These are phyloP conservation scores for Sphaeramia orbicularis DNA, from an alignment of 2,797 vertebrate genomes.

Conservation along the genomic window DNA sequence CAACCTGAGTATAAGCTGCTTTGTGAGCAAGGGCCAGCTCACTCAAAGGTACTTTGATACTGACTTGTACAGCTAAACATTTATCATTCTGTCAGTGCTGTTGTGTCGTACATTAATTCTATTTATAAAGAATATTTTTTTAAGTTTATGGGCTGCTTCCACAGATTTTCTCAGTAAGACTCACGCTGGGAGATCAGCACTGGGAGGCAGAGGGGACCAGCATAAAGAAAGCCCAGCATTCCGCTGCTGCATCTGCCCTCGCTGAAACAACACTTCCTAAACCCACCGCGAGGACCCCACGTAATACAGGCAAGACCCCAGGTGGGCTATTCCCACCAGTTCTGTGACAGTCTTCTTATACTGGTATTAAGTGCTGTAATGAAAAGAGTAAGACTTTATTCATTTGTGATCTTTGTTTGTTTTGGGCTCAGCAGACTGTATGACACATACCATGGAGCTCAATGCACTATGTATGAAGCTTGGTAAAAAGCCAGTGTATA, in stretches of 20 bases:
- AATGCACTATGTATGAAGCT: slow-evolving; percentile 98
- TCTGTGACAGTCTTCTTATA: background rate
- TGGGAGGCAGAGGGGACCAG: slow-evolving; percentile 96
- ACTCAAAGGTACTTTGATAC: slow-evolving; percentile 89
- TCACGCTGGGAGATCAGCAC: slow-evolving; percentile 93
- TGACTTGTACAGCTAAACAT: background rate
- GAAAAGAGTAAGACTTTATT: background rate
- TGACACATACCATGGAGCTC: slow-evolving; percentile 95
- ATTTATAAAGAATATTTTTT: background rate
- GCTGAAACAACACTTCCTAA: slow-evolving; percentile 93
- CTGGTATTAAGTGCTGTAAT: background rate
- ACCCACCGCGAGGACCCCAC: slow-evolving; percentile 88
- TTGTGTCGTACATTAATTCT: background rate
- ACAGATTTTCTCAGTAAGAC: slow-evolving; percentile 94
- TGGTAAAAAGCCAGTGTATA: slow-evolving; percentile 97
- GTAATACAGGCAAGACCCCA: slow-evolving; percentile 92
- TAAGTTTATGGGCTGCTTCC: background rate
- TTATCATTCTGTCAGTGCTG: background rate
- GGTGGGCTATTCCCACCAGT: slow-evolving; percentile 75
- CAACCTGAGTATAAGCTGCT: slow-evolving; percentile 96
- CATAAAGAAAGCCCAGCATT: slow-evolving; percentile 97
- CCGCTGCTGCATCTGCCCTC: slow-evolving; percentile 92
- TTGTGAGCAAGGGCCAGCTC: slow-evolving; percentile 94
- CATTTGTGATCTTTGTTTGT: slow-evolving; percentile 35
- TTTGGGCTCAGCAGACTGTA: slow-evolving; percentile 85